Evolutionary conservation across 2,888 invertebrate genomes (phyloP), one percentile per base, ranked within the genome.

Genomic region (Apamea monoglypha): DNA sequence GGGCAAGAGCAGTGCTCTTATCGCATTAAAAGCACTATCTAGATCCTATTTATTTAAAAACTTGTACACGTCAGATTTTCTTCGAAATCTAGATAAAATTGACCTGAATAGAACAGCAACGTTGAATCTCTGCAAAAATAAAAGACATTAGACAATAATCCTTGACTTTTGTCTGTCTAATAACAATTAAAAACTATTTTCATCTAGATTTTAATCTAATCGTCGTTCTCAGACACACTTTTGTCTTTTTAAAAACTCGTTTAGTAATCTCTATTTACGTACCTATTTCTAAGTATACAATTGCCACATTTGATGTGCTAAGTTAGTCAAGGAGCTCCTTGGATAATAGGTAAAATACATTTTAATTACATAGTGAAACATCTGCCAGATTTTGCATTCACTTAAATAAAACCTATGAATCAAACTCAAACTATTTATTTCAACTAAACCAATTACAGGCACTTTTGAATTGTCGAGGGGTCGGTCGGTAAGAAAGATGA

Each of bases 131-230:
- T 1, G 10, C 36, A 14, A 25, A 79, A 80, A 47, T 70, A 36
- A 36, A 68, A 79, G 8, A 81, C 64, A 66, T 40, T 47, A 67
- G 40, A 80, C 40, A 50, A 70, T 56, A 72, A 64, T 82, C 63
- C 78, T 83, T 82, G 71, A 83, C 32, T 83, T 69, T 70, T 59
- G 56, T 61, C 25, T 8, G 44, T 59, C 40, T 10, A 47, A 50
- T 50, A 78, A 82, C 84, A 78, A 82, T 82, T 73, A 44, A 78
- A 76, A 69, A 73, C 72, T 69, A 69, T 82, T 83, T 78, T 64
- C n/a, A 69, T 69, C 56, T 73, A 72, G 83, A 82, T 83, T 56
- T 29, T 61, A 36, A 82, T 84, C 73, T 84, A 29, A 73, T 66
- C 73, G 14, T 18, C 40, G 50, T 73, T 78, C 82, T 59, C 72